Base-by-base conservation (phyloP, 2,888 invertebrate species). In the Leucophenga maculata region DNA sequence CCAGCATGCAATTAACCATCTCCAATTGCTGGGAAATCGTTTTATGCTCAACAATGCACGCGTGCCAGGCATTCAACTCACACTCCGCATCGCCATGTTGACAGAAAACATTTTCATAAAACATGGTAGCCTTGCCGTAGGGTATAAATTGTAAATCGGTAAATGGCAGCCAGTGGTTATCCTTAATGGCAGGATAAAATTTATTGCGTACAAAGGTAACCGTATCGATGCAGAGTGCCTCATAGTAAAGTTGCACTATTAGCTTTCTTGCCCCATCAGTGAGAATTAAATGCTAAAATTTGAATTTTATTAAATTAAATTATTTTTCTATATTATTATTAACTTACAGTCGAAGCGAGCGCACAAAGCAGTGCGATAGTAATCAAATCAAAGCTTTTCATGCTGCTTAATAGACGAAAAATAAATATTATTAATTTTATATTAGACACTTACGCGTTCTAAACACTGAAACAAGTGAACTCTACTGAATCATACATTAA, bases 191-290 rank as follows among this genome's bases (percentile, higher is more conserved):
- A 26, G 73, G 75, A 57, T 80, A 76, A 0, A 88, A 75, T 52
- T 86, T 80, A n/a, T 76, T 75, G 0, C 79, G 75, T 26, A 89
- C 77, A 44, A 88, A 88, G 18, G 31, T 57, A 65, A 85, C 77
- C 73, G 89, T 88, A 32, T 88, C 88, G 4, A 80, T 76, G 48
- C 89, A 88, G 2, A 88, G 79, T 0, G 88, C 73, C 72, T 89
- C 88, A 74, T 88, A 88, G 74, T 86, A 88, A 4, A 88, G 72
- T 60, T 83, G 85, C 26, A 88, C 74, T 14, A 26, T 26, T 3
- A 26, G 26, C 26, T 26, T 26, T 3, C 4, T 4, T 2, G 4
- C 2, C 3, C 26, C 26, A 26, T 26, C 3, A 26, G 26, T 4
- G 26, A 26, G 3, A 26, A 3, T 26, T 26, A 26, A n/a, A n/a